phyloP scores from a whole-genome alignment of 2,888 invertebrate species.

The Lycia hirtaria region DNA sequence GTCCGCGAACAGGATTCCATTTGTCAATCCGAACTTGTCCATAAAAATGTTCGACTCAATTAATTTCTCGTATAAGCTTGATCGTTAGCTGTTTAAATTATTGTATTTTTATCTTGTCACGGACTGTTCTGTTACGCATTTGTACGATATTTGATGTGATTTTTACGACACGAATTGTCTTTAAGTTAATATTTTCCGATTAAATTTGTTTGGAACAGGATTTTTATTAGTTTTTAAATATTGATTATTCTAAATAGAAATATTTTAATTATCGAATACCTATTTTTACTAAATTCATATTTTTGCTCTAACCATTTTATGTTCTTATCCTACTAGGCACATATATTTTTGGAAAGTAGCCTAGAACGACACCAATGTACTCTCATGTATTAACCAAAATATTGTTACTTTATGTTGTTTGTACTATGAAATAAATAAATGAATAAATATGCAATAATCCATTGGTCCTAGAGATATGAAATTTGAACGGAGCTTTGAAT shows the following conservation, averaged over 20 bases:
- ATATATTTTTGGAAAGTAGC: no score
- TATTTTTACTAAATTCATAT: no score
- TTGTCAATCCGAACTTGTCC: conserved; percentile 22
- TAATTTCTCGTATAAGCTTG: conserved; percentile 50
- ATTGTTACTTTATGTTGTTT: no score
- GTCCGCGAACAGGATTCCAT: conserved; percentile 15
- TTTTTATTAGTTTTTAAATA: conserved; percentile 1
- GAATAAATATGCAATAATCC: no score
- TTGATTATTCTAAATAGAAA: conserved; percentile 2
- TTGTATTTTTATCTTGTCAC: conserved; percentile 55
- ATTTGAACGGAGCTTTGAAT: no score
- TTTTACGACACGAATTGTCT: conserved; percentile 38
- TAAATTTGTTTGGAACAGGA: conserved; percentile 8
- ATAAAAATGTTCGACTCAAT: conserved; percentile 53
- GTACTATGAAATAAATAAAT: no score
- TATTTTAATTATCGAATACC: no score
- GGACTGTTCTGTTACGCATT: conserved; percentile 36
- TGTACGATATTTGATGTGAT: conserved; percentile 40
- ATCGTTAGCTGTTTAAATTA: conserved; percentile 54
- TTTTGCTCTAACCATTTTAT: no score
- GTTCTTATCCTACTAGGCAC: no score
- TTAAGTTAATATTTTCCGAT: conserved; percentile 6
- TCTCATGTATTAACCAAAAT: no score
- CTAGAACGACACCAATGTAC: no score
- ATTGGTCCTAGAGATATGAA: no score